Percentiles rank a stretch among this genome's conserved stretches.
Conservation (phyloP, 92 coral and sea anemone species). For the Virgularia gustaviana region DNA sequence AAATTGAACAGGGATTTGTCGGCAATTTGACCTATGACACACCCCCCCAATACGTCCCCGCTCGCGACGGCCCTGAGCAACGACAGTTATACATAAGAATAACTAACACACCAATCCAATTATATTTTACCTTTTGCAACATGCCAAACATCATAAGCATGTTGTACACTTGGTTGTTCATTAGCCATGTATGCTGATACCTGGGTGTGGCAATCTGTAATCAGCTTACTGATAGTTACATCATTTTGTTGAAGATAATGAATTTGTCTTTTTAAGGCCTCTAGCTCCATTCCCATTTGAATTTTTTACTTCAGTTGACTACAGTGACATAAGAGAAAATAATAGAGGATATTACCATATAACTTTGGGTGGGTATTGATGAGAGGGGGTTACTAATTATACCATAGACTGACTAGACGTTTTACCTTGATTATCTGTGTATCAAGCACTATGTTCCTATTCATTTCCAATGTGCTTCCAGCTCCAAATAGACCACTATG, state of each 20-base stretch:
- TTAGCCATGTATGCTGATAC: constrained; percentile 15
- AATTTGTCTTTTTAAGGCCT: constrained; percentile 28
- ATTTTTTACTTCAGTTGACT: constrained; percentile 27
- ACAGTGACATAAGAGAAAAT: not conserved
- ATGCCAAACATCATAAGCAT: too few relatives aligned
- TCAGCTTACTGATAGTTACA: constrained; percentile 20
- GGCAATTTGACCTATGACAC: too few relatives aligned
- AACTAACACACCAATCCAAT: too few relatives aligned
- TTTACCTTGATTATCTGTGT: constrained; percentile 40
- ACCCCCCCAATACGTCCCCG: too few relatives aligned
- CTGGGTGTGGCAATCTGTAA: constrained; percentile 29
- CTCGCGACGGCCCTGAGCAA: too few relatives aligned
- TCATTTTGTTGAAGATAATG: constrained; percentile 11
- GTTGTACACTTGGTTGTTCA: constrained; percentile 17
- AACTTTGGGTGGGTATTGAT: constrained; percentile 19
- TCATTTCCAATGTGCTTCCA: constrained; percentile 13
- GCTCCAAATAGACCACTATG: constrained; percentile 36
- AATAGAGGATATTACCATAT: constrained; percentile 16
- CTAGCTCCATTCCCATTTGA: constrained; percentile 32
- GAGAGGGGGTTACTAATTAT: constrained; percentile 13
- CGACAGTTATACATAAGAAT: too few relatives aligned
- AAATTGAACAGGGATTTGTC: too few relatives aligned
- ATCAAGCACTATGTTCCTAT: constrained; percentile 28
- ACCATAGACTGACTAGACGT: constrained; percentile 37
- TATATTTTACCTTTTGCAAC: too few relatives aligned